Conservation (phyloP, 2,888 invertebrate species). For the Synergus laeviventris region DNA sequence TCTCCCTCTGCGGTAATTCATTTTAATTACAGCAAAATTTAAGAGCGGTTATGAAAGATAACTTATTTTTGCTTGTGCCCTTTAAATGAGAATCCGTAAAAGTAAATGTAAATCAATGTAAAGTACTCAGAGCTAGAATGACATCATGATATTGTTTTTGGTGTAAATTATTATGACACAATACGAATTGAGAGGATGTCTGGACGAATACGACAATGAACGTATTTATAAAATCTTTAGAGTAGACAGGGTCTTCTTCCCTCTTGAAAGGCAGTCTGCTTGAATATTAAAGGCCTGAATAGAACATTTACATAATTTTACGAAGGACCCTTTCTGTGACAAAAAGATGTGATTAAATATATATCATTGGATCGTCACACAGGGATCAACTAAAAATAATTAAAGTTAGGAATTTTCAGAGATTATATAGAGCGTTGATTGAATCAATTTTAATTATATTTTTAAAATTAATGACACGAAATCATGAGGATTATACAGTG, state of each 20-base stretch:
- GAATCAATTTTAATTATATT: not conserved
- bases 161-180: too few species aligned
- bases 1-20: slow-evolving; percentile 24
- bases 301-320: slow-evolving; percentile 32
- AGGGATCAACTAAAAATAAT: not conserved
- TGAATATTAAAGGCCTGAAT: slow-evolving; percentile 37
- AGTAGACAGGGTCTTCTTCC: not conserved
- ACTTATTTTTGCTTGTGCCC: not conserved
- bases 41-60: not conserved
- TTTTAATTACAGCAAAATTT: slow-evolving; percentile 21
- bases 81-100: not conserved
- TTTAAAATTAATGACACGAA: not conserved
- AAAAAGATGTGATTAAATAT: slow-evolving; percentile 26
- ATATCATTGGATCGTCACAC: not conserved
- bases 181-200: too few species aligned
- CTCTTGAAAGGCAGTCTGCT: not conserved
- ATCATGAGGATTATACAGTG: not conserved
- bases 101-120: not conserved
- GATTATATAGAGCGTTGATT: too few species aligned
- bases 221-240: not conserved
- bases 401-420: not conserved
- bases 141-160: too few species aligned
- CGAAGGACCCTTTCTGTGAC: slow-evolving; percentile 20
- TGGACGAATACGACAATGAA: not conserved
- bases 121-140: not conserved